Conservation (phyloP, 2,113 vertebrate species). For the Hypocryptadius cinnamomeus region DNA sequence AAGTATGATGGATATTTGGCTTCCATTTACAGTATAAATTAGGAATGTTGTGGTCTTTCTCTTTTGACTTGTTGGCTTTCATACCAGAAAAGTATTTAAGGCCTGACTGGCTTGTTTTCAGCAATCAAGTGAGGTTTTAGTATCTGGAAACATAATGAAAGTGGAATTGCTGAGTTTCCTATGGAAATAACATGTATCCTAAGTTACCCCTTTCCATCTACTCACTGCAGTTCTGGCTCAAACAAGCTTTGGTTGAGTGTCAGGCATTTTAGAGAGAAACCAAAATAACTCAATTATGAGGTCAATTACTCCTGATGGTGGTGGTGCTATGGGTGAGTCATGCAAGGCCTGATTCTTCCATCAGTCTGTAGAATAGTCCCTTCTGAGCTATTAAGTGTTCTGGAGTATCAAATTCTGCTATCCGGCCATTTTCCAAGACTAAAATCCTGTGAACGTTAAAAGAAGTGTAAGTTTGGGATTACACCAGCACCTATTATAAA, state of each 20-base stretch:
- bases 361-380: slow-evolving; percentile 88
- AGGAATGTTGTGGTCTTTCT: background rate
- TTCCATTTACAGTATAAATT: background rate
- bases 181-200: background rate
- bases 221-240: background rate
- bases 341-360: slow-evolving; percentile 82
- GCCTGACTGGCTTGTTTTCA: background rate
- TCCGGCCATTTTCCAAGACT: slow-evolving; percentile 86
- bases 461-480: background rate
- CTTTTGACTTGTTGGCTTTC: background rate
- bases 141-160: background rate
- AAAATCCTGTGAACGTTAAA: slow-evolving; percentile 77
- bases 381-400: slow-evolving; percentile 79
- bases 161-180: background rate
- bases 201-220: background rate
- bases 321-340: slow-evolving; percentile 35
- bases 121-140: background rate
- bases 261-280: background rate
- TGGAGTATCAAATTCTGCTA: slow-evolving; percentile 86
- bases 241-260: background rate
- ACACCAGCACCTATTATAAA: background rate
- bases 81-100: background rate
- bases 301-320: background rate
- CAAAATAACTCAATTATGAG: background rate
- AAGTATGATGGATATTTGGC: background rate